Evolutionary conservation across 2,113 vertebrate species (phyloP).

Genomic region (Grus americana): DNA sequence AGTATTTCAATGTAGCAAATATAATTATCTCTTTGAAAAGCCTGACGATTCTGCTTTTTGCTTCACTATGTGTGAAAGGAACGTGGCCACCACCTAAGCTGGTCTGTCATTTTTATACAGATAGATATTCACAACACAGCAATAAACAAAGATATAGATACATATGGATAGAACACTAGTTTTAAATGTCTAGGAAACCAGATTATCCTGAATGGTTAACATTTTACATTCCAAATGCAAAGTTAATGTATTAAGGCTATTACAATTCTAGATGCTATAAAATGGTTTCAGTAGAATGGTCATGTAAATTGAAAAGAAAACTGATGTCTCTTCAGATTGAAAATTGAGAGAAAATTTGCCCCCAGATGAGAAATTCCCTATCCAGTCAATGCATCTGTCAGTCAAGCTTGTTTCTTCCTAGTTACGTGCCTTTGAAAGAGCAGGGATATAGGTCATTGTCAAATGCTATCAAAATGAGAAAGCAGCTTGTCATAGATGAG

Average conservation of each 20-base stretch:
- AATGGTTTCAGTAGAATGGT: slow-evolving; percentile 54
- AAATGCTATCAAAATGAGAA: slow-evolving; percentile 38
- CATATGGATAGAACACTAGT: background rate
- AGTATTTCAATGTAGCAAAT: background rate
- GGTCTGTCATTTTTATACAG: background rate
- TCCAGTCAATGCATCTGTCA: slow-evolving; percentile 52
- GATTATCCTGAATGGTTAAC: slow-evolving; percentile 47
- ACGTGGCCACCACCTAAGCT: background rate
- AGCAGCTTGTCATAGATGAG: background rate
- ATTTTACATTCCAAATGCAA: slow-evolving; percentile 61
- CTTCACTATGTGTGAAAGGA: background rate
- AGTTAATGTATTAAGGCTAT: slow-evolving; percentile 42
- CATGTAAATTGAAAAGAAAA: slow-evolving; percentile 69
- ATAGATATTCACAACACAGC: background rate
- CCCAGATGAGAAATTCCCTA: slow-evolving; percentile 55
- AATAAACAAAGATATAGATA: background rate
- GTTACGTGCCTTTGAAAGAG: background rate
- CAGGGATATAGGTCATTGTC: background rate
- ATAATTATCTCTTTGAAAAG: background rate
- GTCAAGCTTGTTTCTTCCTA: slow-evolving; percentile 38
- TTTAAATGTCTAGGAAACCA: slow-evolving; percentile 33
- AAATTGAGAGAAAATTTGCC: slow-evolving; percentile 61
- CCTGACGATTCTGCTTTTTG: background rate
- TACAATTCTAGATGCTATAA: slow-evolving; percentile 6
- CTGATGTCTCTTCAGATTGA: slow-evolving; percentile 53